These are phyloP conservation scores for Gallirallus australis DNA, from an alignment of 2,797 vertebrate species.

Conservation along the genomic window DNA sequence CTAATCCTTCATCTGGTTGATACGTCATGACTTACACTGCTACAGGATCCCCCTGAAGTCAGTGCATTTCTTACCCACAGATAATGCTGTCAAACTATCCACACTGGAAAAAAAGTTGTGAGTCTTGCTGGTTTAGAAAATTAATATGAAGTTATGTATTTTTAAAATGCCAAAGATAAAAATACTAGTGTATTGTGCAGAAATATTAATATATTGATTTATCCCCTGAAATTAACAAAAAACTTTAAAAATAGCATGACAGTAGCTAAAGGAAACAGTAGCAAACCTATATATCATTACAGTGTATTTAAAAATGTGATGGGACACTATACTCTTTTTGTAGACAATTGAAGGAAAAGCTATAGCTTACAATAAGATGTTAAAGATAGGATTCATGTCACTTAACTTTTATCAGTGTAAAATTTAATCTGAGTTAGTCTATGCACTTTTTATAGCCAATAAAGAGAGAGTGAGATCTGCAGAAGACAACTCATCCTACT, in stretches of 20 bases:
- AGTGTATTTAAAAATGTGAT: not conserved
- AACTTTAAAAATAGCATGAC: not conserved
- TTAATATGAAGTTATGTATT: not conserved
- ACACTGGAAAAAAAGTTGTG: not conserved
- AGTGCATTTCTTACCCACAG: not conserved
- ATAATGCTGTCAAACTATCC: not conserved
- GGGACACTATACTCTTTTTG: not conserved
- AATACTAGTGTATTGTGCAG: not conserved
- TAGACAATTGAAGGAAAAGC: not conserved
- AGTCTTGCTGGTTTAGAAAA: not conserved
- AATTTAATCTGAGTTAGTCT: not conserved
- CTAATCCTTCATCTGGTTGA: not conserved
- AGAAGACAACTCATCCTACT: not conserved
- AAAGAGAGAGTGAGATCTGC: not conserved
- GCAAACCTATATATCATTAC: not conserved
- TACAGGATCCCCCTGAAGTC: not conserved
- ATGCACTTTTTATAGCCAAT: not conserved
- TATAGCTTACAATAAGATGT: not conserved
- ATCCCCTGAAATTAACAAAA: not conserved
- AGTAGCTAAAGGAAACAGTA: not conserved
- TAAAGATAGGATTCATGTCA: not conserved
- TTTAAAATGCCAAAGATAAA: not conserved
- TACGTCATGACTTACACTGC: not conserved
- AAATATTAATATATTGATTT: not conserved
- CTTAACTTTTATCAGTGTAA: not conserved